Evolutionary conservation across 2,113 vertebrate species (phyloP), one percentile per base, ranked within the genome.

Genomic region (Oryzias javanicus): DNA sequence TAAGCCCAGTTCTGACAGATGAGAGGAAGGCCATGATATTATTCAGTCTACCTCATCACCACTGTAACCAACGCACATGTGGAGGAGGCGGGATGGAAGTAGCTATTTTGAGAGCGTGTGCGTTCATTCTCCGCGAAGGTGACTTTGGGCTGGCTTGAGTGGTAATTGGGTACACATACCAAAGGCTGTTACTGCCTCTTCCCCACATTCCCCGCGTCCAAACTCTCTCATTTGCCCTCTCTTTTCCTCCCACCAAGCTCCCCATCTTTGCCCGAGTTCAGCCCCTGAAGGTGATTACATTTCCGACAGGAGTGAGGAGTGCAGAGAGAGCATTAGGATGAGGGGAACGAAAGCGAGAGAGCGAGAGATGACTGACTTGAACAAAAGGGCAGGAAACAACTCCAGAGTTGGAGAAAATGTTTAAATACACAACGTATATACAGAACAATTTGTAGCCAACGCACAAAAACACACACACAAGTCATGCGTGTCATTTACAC

Each of bases 151-250:
- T 79, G 79, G 81, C 80, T 78, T 67, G 84, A 85, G 76, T 88
- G 79, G 88, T 90, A 89, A 91, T 89, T 90, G 88, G 86, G 86
- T 89, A 90, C 85, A 91, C 88, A 88, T 89, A 89, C 86, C 88
- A 85, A 90, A 83, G 76, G 75, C 77, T 89, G 88, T 82, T 83
- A 85, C 82, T 86, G 74, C 50, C 77, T 84, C 80, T 73, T 64
- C 79, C 61, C 72, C 79, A 76, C 80, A 67, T 73, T 84, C 49
- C 18, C 61, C 12, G 35, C 35, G 10, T 57, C 79, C 78, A 73
- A 83, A 83, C 78, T 77, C 64, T 65, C 70, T 68, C 63, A 53
- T 42, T 20, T 22, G 16, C 29, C 69, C 64, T 60, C 70, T 17
- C 35, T 54, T 35, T 60, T 4, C 45, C 56, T 61, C 60, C 60